Conservation (phyloP, 2,797 vertebrate species). For the Sebastes matsubarae region DNA sequence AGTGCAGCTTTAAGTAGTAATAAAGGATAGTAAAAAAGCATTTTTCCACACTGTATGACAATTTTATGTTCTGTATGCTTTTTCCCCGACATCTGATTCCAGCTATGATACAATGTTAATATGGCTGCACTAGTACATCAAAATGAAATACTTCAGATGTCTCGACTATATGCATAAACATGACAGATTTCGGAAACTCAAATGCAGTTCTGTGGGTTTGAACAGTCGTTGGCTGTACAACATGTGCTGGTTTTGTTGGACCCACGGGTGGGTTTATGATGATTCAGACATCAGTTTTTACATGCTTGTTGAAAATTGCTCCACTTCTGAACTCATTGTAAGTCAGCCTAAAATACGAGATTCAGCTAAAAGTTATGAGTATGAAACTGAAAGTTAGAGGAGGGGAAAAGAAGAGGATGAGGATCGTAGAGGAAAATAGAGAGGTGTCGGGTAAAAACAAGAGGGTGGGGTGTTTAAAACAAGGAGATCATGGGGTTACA, state of each 20-base stretch:
- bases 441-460: slow-evolving; percentile 18
- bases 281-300: neutral
- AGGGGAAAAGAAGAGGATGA: neutral
- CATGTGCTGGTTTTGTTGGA: neutral
- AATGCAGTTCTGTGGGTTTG: neutral
- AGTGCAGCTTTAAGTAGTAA: neutral
- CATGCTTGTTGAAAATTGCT: neutral
- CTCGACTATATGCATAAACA: neutral
- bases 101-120: neutral
- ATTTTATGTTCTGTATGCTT: neutral
- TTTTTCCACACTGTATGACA: neutral
- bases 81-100: neutral
- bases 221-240: neutral
- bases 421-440: neutral
- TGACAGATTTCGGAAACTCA: neutral
- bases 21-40: neutral
- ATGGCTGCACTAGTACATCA: neutral
- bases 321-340: neutral
- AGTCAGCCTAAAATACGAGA: neutral
- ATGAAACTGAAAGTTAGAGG: neutral
- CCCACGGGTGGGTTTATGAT: neutral
- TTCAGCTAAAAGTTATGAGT: neutral
- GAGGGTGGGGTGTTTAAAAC: slow-evolving; percentile 54
- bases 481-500: slow-evolving; percentile 51
- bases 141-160: neutral